Evolutionary conservation across 2,113 vertebrate genomes (phyloP).

Genomic region (Neolamprologus kungweensis): DNA sequence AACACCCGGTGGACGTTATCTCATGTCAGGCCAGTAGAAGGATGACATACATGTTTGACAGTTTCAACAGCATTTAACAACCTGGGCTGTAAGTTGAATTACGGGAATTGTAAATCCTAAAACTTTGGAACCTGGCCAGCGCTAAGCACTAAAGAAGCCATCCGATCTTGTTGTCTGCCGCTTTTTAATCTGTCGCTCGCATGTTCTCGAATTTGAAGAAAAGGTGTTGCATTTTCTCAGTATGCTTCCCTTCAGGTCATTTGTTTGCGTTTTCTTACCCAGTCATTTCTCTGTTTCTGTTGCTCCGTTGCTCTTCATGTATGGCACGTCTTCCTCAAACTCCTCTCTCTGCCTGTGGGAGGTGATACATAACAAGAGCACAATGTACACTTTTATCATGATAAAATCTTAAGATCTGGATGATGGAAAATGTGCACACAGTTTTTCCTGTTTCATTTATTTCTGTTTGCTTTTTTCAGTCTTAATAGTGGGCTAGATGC

Average conservation of each 20-base stretch:
- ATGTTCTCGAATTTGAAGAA: neutral
- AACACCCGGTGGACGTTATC: neutral
- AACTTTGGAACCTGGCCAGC: neutral
- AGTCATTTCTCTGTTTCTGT: neutral
- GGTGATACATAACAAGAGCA: neutral
- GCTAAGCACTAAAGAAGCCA: neutral
- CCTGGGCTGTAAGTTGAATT: neutral
- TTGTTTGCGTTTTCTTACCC: constrained; percentile 4
- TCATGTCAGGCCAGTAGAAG: neutral
- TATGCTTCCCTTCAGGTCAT: neutral
- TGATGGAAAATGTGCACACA: neutral
- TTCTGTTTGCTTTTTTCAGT: neutral
- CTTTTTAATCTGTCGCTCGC: neutral
- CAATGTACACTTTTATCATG: neutral
- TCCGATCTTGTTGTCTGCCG: neutral
- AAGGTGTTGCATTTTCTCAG: neutral
- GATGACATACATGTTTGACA: neutral
- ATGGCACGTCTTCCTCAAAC: constrained; percentile 27
- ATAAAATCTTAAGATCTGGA: neutral
- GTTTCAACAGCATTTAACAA: neutral
- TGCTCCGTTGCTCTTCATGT: constrained; percentile 32
- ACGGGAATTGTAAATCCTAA: neutral
- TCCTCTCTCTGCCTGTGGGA: constrained; percentile 32
- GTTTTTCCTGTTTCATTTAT: neutral
- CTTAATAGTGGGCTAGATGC: neutral